Base-by-base conservation (phyloP, 2,797 vertebrate genomes). In the Tamandua tetradactyla region DNA sequence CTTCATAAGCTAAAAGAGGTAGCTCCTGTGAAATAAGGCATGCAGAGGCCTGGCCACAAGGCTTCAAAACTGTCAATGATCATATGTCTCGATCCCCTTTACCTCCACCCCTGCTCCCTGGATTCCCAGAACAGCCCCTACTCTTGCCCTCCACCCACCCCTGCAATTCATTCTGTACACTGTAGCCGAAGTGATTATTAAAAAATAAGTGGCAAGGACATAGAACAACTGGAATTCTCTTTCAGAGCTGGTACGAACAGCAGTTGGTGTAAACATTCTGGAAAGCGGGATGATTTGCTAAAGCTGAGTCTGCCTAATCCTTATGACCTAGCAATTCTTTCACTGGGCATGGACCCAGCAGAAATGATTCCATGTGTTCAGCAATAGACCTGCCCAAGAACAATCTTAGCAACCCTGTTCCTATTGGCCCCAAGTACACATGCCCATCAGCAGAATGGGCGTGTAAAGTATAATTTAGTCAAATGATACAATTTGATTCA, bases 361-460 rank as follows among this genome's bases (percentile, higher is more conserved):
- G 71, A 32, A 5, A 2, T 0, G 1, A 13, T 5, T 6, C 8
- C 49, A 6, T 0, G 0, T 0, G 11, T 20, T n/a, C 35, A 7
- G 23, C 30, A 3, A 22, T 40, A 87, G 69, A 40, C 55, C 37
- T 15, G 3, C 44, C 2, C 0, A 2, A 5, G 18, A 8, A 22
- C 3, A 0, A 20, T 9, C 27, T 30, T 0, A 3, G 23, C 0
- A 2, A 22, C 18, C 0, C 4, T 1, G 23, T 32, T 14, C 61
- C n/a, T n/a, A n/a, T 75, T 4, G 0, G 12, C 15, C 78, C 64
- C 47, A 66, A 23, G 4, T 0, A 0, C 32, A 0, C 25, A 0
- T 0, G 4, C 6, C 55, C 12, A 18, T 14, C n/a, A 1, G n/a
- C 0, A 27, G 27, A 32, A 20, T 32, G 3, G 13, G 40, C 6